Conservation (phyloP, 2,888 invertebrate genomes). For the Shargacucullia verbasci region DNA sequence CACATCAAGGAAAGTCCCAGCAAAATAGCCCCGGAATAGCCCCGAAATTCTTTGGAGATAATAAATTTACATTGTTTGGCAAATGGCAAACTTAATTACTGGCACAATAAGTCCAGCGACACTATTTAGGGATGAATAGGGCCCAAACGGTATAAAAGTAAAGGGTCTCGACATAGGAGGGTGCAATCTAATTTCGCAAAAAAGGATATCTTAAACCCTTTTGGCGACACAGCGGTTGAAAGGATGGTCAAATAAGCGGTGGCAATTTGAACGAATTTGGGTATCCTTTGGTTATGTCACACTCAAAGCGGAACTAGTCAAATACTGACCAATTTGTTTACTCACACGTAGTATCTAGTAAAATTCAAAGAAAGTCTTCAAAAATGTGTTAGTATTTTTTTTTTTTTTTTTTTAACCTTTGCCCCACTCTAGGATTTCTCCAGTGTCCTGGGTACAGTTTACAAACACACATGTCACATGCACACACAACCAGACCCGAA, state of each 20-base stretch:
- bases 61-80: slow-evolving; percentile 59
- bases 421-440: too few relatives aligned
- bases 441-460: too few relatives aligned
- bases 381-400: too few relatives aligned
- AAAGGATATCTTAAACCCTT: slow-evolving; percentile 78
- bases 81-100: slow-evolving; percentile 74
- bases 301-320: too few relatives aligned
- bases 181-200: slow-evolving; percentile 84
- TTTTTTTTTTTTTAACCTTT: too few relatives aligned
- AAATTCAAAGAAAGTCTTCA: too few relatives aligned
- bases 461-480: too few relatives aligned
- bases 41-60: slow-evolving; percentile 31
- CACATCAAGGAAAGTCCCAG: slow-evolving; percentile 24
- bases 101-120: slow-evolving; percentile 66
- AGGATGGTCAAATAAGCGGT: slow-evolving; percentile 25
- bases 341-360: too few relatives aligned
- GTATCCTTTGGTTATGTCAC: too few relatives aligned
- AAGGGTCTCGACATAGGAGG: slow-evolving; percentile 73
- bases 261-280: slow-evolving; percentile 1
- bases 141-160: slow-evolving; percentile 65
- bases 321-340: too few relatives aligned
- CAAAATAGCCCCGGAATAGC: slow-evolving; percentile 18
- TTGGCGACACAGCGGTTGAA: slow-evolving; percentile 61
- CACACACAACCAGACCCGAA: too few relatives aligned
- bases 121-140: slow-evolving; percentile 70